Evolutionary conservation across 2,888 invertebrate genomes (phyloP).

Genomic region (Troides aeacus): DNA sequence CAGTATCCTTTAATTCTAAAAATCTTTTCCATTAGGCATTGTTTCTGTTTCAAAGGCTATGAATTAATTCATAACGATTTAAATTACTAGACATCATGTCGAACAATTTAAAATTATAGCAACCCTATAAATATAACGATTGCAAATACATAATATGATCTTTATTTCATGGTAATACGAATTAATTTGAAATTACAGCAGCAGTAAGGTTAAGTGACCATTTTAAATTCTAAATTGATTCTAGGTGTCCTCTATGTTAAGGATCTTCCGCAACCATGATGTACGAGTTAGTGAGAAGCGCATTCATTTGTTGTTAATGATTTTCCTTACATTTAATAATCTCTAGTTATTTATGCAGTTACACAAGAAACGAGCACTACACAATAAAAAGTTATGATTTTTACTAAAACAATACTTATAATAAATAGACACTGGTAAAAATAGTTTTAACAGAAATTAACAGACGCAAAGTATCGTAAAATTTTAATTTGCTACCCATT

Average conservation of each 20-base stretch:
- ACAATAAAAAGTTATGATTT: no score
- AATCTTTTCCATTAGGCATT: neutral
- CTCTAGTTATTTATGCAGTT: no score
- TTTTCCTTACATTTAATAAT: conserved; percentile 18
- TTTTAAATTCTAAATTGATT: conserved; percentile 33
- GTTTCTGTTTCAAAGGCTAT: no score
- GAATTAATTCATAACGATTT: no score
- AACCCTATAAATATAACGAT: conserved; percentile 21
- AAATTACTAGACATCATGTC: conserved; percentile 6
- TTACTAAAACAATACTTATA: no score
- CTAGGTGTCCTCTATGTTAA: conserved; percentile 30
- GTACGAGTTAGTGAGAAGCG: conserved; percentile 10
- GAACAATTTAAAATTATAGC: no score
- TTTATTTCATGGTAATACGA: conserved; percentile 30
- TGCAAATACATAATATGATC: conserved; percentile 25
- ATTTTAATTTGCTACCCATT: no score
- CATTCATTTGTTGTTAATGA: conserved; percentile 21
- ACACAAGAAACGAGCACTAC: no score
- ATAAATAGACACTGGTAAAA: no score
- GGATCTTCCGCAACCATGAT: conserved; percentile 38
- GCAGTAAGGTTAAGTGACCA: neutral
- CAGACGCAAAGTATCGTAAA: no score
- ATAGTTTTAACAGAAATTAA: no score
- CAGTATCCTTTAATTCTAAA: neutral
- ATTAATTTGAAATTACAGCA: neutral